Percentiles rank a stretch among this genome's conserved stretches.
Conservation (phyloP, 2,797 vertebrate genomes). For the Cyclura pinguis region DNA sequence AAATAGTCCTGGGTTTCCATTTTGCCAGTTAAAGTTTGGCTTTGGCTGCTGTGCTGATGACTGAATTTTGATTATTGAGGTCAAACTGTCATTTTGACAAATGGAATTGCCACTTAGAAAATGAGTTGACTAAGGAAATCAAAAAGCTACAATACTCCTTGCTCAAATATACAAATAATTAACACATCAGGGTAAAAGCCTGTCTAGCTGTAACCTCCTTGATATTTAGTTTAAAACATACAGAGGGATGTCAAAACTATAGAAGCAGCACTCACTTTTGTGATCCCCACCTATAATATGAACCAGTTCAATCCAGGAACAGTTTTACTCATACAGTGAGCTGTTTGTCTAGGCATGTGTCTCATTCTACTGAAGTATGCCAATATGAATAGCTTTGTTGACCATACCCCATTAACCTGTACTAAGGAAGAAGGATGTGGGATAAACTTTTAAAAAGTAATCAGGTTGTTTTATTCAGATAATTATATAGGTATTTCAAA, state of each 20-base stretch:
- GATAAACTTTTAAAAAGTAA: conserved; percentile 46
- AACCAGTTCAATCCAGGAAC: not conserved
- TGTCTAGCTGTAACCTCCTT: not conserved
- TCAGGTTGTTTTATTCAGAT: not conserved
- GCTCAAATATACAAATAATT: not conserved
- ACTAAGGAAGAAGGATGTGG: conserved; percentile 45
- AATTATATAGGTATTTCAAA: conserved; percentile 16
- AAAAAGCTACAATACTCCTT: no score
- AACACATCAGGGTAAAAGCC: not conserved
- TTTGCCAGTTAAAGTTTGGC: no score
- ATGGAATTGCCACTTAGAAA: no score
- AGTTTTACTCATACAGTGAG: not conserved
- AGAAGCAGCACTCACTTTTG: no score
- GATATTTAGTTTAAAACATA: not conserved
- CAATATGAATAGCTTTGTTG: not conserved
- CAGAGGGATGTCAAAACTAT: not conserved
- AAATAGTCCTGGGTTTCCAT: no score
- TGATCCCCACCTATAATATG: not conserved
- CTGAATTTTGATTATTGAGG: no score
- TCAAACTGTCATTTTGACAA: no score
- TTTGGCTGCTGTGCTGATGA: no score
- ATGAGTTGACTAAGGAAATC: no score
- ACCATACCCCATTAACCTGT: conserved; percentile 20
- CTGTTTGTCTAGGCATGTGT: not conserved
- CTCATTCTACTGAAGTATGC: not conserved